Conservation (phyloP, 2,888 invertebrate genomes). For the Volucella inanis region DNA sequence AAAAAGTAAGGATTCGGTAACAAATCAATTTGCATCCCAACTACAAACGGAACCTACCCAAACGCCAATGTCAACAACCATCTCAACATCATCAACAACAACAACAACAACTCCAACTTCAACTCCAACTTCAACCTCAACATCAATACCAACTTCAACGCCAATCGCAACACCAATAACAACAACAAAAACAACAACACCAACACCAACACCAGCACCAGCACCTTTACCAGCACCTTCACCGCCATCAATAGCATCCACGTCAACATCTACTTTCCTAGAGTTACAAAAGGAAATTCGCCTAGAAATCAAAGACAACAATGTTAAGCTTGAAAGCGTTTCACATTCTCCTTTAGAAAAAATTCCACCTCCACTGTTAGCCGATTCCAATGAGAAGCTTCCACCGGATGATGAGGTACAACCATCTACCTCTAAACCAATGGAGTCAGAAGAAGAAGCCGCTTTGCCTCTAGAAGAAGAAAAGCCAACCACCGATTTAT, state of each 20-base stretch:
- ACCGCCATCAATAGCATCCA: slow-evolving; percentile 63
- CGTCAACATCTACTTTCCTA: slow-evolving; percentile 60
- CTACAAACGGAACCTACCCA: background rate
- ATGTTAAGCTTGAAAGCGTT: slow-evolving; percentile 50
- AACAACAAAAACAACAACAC: background rate
- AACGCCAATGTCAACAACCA: background rate
- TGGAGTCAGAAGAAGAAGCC: background rate
- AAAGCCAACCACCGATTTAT: slow-evolving; percentile 58
- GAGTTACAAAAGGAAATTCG: slow-evolving; percentile 34
- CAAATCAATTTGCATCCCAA: slow-evolving; percentile 3
- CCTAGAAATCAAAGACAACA: background rate
- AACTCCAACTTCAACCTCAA: slow-evolving; percentile 66
- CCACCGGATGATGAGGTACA: slow-evolving; percentile 58
- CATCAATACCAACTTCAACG: background rate
- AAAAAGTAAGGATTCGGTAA: slow-evolving; percentile 76
- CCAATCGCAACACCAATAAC: background rate
- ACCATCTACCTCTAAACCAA: slow-evolving; percentile 49
- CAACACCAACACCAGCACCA: slow-evolving; percentile 21
- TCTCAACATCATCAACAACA: slow-evolving; percentile 4
- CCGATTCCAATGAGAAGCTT: slow-evolving; percentile 58
- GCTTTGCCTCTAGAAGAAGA: slow-evolving; percentile 3
- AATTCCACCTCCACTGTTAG: slow-evolving; percentile 45
- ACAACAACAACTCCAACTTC: too few relatives aligned
- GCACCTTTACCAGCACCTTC: background rate
- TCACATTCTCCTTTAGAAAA: slow-evolving; percentile 14